Base-by-base conservation (phyloP, 2,888 invertebrate species). In the Caenorhabditis afra region DNA sequence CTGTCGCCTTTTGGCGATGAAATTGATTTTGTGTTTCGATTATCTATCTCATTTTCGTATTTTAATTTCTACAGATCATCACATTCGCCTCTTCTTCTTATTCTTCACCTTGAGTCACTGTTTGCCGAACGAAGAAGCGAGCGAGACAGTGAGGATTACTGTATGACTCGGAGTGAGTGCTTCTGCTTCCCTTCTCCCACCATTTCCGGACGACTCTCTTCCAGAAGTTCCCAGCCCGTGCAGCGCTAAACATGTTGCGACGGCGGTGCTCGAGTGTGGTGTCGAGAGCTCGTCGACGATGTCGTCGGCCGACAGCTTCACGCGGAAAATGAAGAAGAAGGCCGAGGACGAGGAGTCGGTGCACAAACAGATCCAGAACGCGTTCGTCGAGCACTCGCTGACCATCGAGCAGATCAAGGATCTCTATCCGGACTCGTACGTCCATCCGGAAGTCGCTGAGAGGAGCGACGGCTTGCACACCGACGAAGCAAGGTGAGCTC, bases 361-460 rank as follows among this genome's bases (percentile, higher is more conserved):
- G 74, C 49, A 53, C 11, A 29, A 29, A 29, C 57, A 64, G 4
- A 37, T 47, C 3, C 64, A 73, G 41, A 81, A 77, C 50, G 82
- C 85, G 18, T 89, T 85, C 68, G 89, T 89, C 0, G 89, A 89
- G 61, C 89, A 89, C 67, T 85, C 86, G 29, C 57, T 89, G 39
- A 81, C 85, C 7, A 67, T 89, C 8, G 84, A 86, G 14, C 78
- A 83, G 65, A 58, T 85, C 16, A 71, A 82, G 47, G 87, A 89
- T 35, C 84, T 89, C 52, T 88, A 89, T 67, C 83, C 85, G 10
- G 88, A 89, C 66, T 86, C 87, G 11, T 89, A 78, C 66, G 88
- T 89, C 44, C 83, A 87, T 70, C 76, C 83, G 16, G 79, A 82
- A 65, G 61, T 64, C 16, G 86, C 88, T 0, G 87, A 88, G 23